Evolutionary conservation across 2,113 vertebrate genomes (phyloP).

Genomic region (Xenotilapia caudafasciata): DNA sequence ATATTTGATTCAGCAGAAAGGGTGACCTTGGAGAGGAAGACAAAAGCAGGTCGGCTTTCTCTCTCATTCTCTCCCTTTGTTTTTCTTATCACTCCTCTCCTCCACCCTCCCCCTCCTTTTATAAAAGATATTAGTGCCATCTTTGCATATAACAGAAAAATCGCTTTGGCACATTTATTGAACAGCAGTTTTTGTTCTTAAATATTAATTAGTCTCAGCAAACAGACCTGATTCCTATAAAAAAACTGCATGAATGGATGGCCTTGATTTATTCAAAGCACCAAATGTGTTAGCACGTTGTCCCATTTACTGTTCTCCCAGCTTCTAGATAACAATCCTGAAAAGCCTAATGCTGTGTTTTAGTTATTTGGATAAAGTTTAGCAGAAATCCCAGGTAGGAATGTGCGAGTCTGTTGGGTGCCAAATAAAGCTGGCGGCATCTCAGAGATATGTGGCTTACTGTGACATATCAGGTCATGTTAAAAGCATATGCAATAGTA

Average conservation of each 20-base stretch:
- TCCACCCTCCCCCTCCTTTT: not conserved
- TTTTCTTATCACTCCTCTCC: not conserved
- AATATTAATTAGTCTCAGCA: not conserved
- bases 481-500: not conserved
- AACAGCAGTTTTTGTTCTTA: not conserved
- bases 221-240: not conserved
- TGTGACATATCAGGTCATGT: not conserved
- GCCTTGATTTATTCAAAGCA: not conserved
- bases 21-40: conserved; percentile 69
- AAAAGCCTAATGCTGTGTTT: not conserved
- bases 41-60: conserved; percentile 26
- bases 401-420: not conserved
- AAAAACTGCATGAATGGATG: not conserved
- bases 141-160: not conserved
- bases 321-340: not conserved
- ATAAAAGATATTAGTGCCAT: not conserved
- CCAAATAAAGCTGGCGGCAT: not conserved
- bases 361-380: not conserved
- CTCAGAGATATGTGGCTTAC: not conserved
- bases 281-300: not conserved
- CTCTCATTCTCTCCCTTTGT: not conserved
- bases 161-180: not conserved
- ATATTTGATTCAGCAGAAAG: conserved; percentile 70
- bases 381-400: not conserved
- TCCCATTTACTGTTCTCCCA: not conserved